Evolutionary conservation across 2,797 vertebrate species (phyloP).

Genomic region (Cuniculus paca): DNA sequence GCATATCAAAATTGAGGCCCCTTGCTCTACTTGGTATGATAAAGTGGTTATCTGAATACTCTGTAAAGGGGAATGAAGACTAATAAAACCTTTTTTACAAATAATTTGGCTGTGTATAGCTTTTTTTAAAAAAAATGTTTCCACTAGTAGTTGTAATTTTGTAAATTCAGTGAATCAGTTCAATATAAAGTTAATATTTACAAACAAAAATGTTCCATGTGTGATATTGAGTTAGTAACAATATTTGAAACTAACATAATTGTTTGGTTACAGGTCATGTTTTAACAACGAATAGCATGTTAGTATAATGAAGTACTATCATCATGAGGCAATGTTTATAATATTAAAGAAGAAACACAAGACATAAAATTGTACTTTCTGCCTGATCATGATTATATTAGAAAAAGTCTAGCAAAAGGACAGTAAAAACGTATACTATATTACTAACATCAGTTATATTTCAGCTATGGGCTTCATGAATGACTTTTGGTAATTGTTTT

Average conservation of each 20-base stretch:
- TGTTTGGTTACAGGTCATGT: neutral
- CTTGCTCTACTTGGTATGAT: neutral
- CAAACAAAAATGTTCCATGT: neutral
- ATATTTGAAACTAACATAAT: constrained; percentile 17
- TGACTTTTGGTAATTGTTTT: neutral
- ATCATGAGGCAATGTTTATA: neutral
- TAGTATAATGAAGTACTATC: neutral
- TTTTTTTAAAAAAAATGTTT: constrained; percentile 14
- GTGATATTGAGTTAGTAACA: neutral
- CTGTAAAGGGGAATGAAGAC: neutral
- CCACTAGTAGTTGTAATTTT: constrained; percentile 29
- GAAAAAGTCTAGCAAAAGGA: constrained; percentile 13
- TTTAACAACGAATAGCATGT: constrained; percentile 32
- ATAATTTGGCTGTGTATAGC: neutral
- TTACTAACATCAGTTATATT: neutral
- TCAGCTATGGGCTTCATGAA: neutral
- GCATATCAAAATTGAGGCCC: neutral
- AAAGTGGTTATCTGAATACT: neutral
- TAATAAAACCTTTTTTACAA: neutral
- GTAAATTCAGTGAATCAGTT: neutral
- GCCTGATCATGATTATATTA: neutral
- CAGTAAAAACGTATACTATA: neutral
- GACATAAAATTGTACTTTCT: neutral
- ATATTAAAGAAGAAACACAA: neutral
- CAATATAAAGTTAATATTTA: constrained; percentile 17